Conservation (phyloP, 2,113 vertebrate species). For the Delphinapterus leucas region DNA sequence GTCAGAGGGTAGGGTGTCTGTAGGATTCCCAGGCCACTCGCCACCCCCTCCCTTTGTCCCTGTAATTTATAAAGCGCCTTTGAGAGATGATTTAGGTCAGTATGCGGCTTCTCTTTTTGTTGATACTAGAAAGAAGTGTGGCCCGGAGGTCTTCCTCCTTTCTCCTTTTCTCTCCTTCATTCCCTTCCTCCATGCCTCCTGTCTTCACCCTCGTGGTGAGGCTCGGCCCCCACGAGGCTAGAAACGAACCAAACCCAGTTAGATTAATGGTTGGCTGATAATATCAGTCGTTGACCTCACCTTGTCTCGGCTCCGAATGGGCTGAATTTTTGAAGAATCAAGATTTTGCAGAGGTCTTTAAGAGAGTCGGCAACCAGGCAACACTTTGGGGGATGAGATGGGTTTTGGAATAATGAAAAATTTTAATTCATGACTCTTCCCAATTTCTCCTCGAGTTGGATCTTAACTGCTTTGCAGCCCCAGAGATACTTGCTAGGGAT, state of each 20-base stretch:
- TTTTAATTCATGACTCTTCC: not conserved
- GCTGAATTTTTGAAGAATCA: not conserved
- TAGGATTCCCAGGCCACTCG: slow-evolving; percentile 65
- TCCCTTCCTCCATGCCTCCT: slow-evolving; percentile 66
- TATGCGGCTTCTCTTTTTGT: slow-evolving; percentile 71
- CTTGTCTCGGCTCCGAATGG: slow-evolving; percentile 34
- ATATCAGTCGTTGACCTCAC: slow-evolving; percentile 47
- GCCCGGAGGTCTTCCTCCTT: slow-evolving; percentile 60
- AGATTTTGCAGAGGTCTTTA: slow-evolving; percentile 11
- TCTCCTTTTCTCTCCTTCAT: slow-evolving; percentile 51
- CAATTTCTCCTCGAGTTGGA: not conserved
- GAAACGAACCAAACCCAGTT: slow-evolving; percentile 1
- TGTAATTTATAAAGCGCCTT: slow-evolving; percentile 72
- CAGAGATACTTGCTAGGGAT: slow-evolving; percentile 42
- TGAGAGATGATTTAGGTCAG: slow-evolving; percentile 76
- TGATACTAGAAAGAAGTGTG: slow-evolving; percentile 71
- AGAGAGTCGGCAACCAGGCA: not conserved
- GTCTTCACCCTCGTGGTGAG: slow-evolving; percentile 66
- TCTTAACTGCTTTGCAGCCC: slow-evolving; percentile 35
- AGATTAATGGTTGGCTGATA: not conserved
- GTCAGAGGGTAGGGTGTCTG: slow-evolving; percentile 68
- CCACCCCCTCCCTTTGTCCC: slow-evolving; percentile 73
- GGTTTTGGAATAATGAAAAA: slow-evolving; percentile 13
- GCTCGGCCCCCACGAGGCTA: slow-evolving; percentile 51
- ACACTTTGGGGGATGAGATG: slow-evolving; percentile 1